A percentile compares a stretch with the other conserved stretches of the same genome.
phyloP scores from a whole-genome alignment of 2,888 invertebrate genomes.

The Tenthredo livida region DNA sequence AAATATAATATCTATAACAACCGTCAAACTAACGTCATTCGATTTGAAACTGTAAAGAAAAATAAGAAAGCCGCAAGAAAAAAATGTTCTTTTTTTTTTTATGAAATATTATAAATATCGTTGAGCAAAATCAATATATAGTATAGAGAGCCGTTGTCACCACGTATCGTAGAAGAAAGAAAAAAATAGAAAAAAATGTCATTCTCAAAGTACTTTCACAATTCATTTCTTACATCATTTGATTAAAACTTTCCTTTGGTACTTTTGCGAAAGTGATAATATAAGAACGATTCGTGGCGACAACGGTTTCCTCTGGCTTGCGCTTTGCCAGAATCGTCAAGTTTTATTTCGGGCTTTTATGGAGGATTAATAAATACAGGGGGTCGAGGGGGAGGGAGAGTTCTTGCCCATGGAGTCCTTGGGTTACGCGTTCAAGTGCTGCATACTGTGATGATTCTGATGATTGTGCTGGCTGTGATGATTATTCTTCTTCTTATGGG shows the following conservation, averaged over 20 bases:
- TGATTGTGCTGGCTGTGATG: conserved; percentile 71
- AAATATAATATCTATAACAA: background rate
- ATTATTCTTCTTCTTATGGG: conserved; percentile 85
- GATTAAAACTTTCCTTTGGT: conserved; percentile 13
- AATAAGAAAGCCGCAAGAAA: background rate
- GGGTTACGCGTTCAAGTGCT: conserved; percentile 69
- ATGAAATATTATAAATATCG: conserved; percentile 66
- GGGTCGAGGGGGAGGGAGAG: conserved; percentile 11
- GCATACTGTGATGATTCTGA: conserved; percentile 45
- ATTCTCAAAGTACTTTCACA: background rate
- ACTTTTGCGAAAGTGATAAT: conserved; percentile 15
- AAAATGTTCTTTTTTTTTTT: background rate
- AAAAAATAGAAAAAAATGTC: conserved; percentile 42
- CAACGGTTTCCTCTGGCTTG: conserved; percentile 17
- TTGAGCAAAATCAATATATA: conserved; percentile 64
- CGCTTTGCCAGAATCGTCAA: conserved; percentile 11
- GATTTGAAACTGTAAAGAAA: background rate
- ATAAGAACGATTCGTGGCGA: background rate
- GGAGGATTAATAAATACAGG: conserved; percentile 53
- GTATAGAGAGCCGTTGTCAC: conserved; percentile 16
- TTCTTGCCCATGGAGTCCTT: conserved; percentile 6
- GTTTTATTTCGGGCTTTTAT: conserved; percentile 6
- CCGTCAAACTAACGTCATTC: conserved; percentile 11
- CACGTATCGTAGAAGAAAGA: background rate
- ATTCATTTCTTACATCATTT: background rate